A percentile compares a stretch with the other conserved stretches of the same genome.
Conservation (phyloP, 2,113 vertebrate species). For the Labeo catla region DNA sequence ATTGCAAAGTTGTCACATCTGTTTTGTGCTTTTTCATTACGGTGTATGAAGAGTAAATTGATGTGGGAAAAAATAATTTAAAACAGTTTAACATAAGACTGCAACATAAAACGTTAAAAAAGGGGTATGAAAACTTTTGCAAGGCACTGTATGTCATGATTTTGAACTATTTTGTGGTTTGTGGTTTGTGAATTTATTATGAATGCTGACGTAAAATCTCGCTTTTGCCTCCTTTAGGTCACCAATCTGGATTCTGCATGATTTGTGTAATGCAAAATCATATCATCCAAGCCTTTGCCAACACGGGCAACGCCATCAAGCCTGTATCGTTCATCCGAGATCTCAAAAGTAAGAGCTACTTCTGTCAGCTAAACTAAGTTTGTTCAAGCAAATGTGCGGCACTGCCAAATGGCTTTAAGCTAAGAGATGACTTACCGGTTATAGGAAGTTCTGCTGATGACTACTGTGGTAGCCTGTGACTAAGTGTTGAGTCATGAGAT, state of each 20-base stretch:
- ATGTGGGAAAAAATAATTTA: too few species aligned
- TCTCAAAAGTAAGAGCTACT: constrained; percentile 87
- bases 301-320: constrained; percentile 92
- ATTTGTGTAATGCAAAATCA: constrained; percentile 98
- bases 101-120: too few species aligned
- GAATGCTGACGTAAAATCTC: neutral
- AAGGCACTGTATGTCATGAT: neutral
- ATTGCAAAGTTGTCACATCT: too few species aligned
- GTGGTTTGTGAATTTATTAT: neutral
- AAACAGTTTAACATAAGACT: too few species aligned
- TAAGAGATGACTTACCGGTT: neutral
- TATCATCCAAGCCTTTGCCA: constrained; percentile 90
- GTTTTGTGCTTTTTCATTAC: too few species aligned
- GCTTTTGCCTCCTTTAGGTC: constrained; percentile 76
- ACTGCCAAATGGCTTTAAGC: neutral
- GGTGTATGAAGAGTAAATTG: too few species aligned
- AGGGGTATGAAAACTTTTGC: too few species aligned
- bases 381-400: neutral
- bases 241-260: constrained; percentile 94
- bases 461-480: constrained; percentile 17
- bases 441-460: constrained; percentile 15
- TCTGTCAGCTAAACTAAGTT: neutral
- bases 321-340: constrained; percentile 91
- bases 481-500: constrained; percentile 40
- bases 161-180: neutral